These are phyloP conservation scores for Chaitophorus viminalis DNA, from an alignment of 2,888 invertebrate genomes.

Conservation along the genomic window DNA sequence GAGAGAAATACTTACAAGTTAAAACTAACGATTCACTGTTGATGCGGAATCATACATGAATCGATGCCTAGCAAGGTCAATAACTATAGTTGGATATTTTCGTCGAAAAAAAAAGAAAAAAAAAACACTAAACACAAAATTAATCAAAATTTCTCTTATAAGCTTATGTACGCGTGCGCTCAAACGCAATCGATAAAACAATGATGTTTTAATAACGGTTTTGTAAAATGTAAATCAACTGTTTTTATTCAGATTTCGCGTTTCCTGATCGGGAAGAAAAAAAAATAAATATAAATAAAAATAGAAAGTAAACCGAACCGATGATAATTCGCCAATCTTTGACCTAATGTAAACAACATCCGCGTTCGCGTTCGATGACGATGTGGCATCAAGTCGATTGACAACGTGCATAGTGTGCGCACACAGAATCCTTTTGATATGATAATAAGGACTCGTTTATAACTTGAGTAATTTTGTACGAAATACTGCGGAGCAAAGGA, in stretches of 20 bases:
- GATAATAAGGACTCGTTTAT: slow-evolving; percentile 60
- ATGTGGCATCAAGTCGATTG: slow-evolving; percentile 40
- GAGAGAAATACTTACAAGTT: no score
- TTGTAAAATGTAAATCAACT: slow-evolving; percentile 28
- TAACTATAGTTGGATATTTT: no score
- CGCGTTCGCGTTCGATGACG: slow-evolving; percentile 17
- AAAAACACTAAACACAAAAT: not conserved
- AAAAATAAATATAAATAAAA: not conserved
- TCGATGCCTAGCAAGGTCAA: no score
- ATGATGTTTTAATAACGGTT: slow-evolving; percentile 9
- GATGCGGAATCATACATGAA: no score
- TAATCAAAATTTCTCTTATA: not conserved
- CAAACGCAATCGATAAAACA: slow-evolving; percentile 6
- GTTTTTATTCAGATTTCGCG: slow-evolving; percentile 27
- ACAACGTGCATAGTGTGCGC: not conserved
- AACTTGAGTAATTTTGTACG: slow-evolving; percentile 58
- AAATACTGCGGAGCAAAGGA: slow-evolving; percentile 27
- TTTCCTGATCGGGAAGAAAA: not conserved
- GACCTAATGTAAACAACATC: slow-evolving; percentile 26
- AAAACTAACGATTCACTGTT: no score
- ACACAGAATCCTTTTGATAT: slow-evolving; percentile 59
- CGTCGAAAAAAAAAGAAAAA: not conserved
- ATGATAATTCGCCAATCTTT: slow-evolving; percentile 22
- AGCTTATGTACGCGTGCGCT: not conserved
- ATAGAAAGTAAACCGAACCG: not conserved